These are phyloP conservation scores for Drosophila nikananu DNA, from an alignment of 1,140 invertebrate genomes.

Conservation along the genomic window DNA sequence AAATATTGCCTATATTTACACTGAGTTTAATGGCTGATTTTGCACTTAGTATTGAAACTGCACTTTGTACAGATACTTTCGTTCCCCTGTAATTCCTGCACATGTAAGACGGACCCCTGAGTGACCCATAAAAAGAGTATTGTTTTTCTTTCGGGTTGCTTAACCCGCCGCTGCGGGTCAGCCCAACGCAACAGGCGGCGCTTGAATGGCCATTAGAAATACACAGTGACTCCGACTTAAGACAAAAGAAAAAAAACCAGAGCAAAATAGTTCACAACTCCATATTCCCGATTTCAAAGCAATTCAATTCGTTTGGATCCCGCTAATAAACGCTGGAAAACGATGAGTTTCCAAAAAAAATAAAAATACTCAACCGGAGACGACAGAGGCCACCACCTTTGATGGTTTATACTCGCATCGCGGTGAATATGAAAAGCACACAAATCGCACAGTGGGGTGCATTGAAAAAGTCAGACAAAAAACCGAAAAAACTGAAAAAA, in stretches of 20 bases:
- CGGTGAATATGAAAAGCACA: conserved; percentile 82
- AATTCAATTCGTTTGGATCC: conserved; percentile 51
- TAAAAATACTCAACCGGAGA: conserved; percentile 54
- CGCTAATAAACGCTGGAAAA: conserved; percentile 75
- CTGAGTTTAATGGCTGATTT: neutral
- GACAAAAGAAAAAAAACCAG: conserved; percentile 38
- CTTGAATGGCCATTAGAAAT: conserved; percentile 24
- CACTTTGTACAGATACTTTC: neutral
- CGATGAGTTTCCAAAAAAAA: conserved; percentile 78
- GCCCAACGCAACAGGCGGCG: conserved; percentile 68
- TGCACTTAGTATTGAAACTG: neutral
- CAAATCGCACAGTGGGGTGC: conserved; percentile 74
- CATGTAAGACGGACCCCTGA: conserved; percentile 47
- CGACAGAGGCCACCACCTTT: conserved; percentile 33
- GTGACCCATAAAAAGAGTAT: conserved; percentile 67
- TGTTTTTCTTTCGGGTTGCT: conserved; percentile 33
- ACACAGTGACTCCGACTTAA: conserved; percentile 12
- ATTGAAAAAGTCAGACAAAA: conserved; percentile 41
- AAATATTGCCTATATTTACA: neutral
- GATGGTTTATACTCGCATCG: conserved; percentile 13
- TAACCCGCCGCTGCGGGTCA: conserved; percentile 61
- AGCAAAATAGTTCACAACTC: conserved; percentile 41
- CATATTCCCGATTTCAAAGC: conserved; percentile 16
- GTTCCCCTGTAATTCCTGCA: conserved; percentile 70
- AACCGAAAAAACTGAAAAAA: conserved; percentile 6